phyloP scores from a whole-genome alignment of 64 coral and sea anemone genomes.

The Actinia equina region DNA sequence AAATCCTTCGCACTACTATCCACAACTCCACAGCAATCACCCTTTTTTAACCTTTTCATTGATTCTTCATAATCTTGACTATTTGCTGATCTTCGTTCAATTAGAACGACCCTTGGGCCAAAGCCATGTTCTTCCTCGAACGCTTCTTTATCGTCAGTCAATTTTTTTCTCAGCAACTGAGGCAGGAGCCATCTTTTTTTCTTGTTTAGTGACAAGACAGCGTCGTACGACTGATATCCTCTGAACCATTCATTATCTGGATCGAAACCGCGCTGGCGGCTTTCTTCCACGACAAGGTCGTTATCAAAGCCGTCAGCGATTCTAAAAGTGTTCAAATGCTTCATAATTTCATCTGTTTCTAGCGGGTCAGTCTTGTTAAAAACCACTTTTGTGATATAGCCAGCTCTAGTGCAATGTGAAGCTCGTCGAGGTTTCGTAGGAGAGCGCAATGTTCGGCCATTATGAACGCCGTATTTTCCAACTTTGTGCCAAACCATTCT shows the following conservation, averaged over 20 bases:
- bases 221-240: background rate
- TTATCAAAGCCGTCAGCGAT: slow-evolving; percentile 32
- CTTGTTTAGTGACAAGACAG: slow-evolving; percentile 46
- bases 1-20: background rate
- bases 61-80: background rate
- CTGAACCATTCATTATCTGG: background rate
- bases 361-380: background rate
- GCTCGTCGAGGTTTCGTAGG: background rate
- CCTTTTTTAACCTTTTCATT: background rate
- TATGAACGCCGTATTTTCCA: slow-evolving; percentile 59
- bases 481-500: slow-evolving; percentile 53
- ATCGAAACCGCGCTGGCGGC: background rate
- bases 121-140: background rate
- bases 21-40: slow-evolving; percentile 35
- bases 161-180: slow-evolving; percentile 25
- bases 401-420: background rate
- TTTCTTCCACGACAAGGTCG: slow-evolving; percentile 28
- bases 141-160: slow-evolving; percentile 6
- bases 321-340: slow-evolving; percentile 6
- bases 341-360: slow-evolving; percentile 13
- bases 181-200: slow-evolving; percentile 59
- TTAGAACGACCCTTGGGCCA: slow-evolving; percentile 27
- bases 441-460: slow-evolving; percentile 50
- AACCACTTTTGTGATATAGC: slow-evolving; percentile 28
- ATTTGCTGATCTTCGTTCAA: slow-evolving; percentile 29